These are phyloP conservation scores for Drosophila buzzatii DNA, from an alignment of 2,888 invertebrate species.

Conservation along the genomic window DNA sequence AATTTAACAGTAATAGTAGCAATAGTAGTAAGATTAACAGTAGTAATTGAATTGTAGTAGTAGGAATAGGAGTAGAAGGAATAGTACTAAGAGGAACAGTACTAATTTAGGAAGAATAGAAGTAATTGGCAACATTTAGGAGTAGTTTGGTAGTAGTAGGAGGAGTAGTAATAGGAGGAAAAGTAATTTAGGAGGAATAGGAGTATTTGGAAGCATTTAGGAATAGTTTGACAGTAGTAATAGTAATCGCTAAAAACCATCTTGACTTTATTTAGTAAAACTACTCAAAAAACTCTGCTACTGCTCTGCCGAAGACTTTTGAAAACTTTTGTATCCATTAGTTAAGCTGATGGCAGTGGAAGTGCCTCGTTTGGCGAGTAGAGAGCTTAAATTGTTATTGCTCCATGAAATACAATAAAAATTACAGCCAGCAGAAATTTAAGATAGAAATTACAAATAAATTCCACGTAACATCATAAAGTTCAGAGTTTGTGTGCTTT, in stretches of 20 bases:
- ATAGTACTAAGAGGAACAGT: background rate
- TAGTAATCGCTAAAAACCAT: background rate
- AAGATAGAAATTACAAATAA: slow-evolving; percentile 50
- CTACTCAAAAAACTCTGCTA: background rate
- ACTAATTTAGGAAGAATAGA: background rate
- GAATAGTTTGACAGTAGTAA: too few relatives aligned
- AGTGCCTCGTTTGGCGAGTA: background rate
- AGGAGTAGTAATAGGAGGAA: background rate
- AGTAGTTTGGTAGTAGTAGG: background rate
- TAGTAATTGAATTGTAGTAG: background rate
- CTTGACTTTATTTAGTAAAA: background rate
- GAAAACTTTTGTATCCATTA: slow-evolving; percentile 3
- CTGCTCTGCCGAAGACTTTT: background rate
- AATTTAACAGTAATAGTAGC: too few relatives aligned
- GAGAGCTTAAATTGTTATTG: background rate
- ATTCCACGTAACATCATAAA: slow-evolving; percentile 48
- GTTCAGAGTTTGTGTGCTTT: slow-evolving; percentile 22
- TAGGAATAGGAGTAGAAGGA: background rate
- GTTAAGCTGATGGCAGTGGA: background rate
- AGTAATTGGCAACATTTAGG: background rate
- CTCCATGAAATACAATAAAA: slow-evolving; percentile 17
- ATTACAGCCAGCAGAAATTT: slow-evolving; percentile 30
- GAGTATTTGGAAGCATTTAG: too few relatives aligned
- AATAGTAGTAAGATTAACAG: background rate
- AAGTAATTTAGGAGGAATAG: background rate